Evolutionary conservation across 2,888 invertebrate species (phyloP), one percentile per base, ranked within the genome.

Genomic region (Macrophya annulata): DNA sequence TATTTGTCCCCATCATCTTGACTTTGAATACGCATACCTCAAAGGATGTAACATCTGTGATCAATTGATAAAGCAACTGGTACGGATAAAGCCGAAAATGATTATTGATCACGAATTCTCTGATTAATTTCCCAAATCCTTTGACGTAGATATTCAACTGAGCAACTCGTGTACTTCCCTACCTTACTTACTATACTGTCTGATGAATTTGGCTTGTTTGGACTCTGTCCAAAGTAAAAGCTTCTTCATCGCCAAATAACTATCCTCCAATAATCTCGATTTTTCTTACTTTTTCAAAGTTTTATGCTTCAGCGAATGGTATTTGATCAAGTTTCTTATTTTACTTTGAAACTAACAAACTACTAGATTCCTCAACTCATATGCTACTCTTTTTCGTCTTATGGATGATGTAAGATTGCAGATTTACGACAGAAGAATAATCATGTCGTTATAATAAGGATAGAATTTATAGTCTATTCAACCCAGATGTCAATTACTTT

Each of bases 401-500:
- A 65, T 1, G 31, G 25, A 65, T 31, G 10, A 65, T 31, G 21
- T 25, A 4, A 65, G 65, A 65, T 8, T 31, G 25, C 31, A 31
- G 31, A 5, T 21, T 31, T 15, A 12, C 4, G 10, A 31, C 1
- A 10, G 4, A 65, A 5, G 12, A 25, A 65, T 31, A 65, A 12
- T 31, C 10, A 25, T 72, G 5, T 15, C 8, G 72, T 0, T 72
- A 15, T 72, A 15, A 9, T 48, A 25, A 8, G 76, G 8, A 15
- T 48, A 51, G 12, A 25, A 77, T 77, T 77, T 51, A 51, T 31
- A 17, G 9, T 2, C n/a, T 51, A 51, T 51, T 51, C 5, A 17
- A 25, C 76, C 76, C 76, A n/a, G 76, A 77, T 17, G 31, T 77
- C 76, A 31, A 77, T 77, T 55, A 31, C 51, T 10, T 51, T 51